Evolutionary conservation across 2,888 invertebrate genomes (phyloP), one percentile per base, ranked within the genome.

Genomic region (Cephus nigrinus): DNA sequence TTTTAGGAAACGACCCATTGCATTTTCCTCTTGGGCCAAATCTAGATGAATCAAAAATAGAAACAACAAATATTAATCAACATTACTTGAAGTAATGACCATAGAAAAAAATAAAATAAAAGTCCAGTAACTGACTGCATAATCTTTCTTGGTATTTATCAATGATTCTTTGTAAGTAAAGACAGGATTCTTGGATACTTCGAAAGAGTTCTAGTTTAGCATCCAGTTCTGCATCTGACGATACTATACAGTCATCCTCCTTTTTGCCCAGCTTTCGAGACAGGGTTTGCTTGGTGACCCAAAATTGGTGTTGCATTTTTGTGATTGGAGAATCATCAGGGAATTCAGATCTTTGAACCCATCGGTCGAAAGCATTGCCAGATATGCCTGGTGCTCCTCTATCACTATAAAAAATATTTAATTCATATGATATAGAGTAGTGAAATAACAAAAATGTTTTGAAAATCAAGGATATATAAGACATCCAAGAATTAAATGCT

Each of bases 281-380:
- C 73, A 99, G 96, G 79, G 97, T 96, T 92, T 99, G 99, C 91
- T 99, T 99, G 11, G 99, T 99, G 78, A 99, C 96, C 99, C 99
- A 99, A 92, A 97, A 99, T 86, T 98, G 98, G 92, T 98, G 97
- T 92, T 98, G 97, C 95, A 98, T 96, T 89, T 94, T 94, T 31
- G 92, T 92, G 12, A 94, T 90, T 11, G 93, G 86, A 32, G 93
- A 93, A 78, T 92, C 90, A 35, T 88, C 87, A 3, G 87, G 84
- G 35, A 86, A 78, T 78, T 93, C 92, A 69, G 92, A 90, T 76
- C 92, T 91, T 78, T 93, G 93, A 55, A 93, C 92, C 90, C 92
- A 93, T n/a, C 92, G 91, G 84, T 93, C 93, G 82, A 93, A 93
- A 40, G 90, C 84, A 78, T 87, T 89, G 12, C 92, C 92, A 9